Base-by-base conservation (phyloP, 2,797 vertebrate species). In the Takifugu rubripes region DNA sequence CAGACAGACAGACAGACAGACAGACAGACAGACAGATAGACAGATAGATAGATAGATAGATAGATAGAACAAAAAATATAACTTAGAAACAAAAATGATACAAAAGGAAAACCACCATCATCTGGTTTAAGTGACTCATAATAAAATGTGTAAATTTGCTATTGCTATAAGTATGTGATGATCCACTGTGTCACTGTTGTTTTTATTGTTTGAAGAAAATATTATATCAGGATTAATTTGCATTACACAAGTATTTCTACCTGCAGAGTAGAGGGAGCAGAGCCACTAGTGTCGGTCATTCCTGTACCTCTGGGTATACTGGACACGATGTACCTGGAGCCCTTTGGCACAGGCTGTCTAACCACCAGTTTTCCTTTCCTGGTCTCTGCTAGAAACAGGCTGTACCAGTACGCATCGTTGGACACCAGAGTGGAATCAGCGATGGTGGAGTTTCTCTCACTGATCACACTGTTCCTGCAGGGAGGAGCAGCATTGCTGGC, bases 321-420 rank as follows among this genome's bases (percentile, higher is more conserved):
- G 71, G 86, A 90, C 66, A 88, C 87, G 4, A 87, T 78, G 75
- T 87, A 90, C 49, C 87, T 83, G 60, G 81, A 68, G 24, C 85
- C 83, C 69, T 88, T 89, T 59, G 87, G 84, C 54, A 74, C 63
- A 64, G 81, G 79, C 77, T 85, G 85, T 75, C 85, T 83, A 3
- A 85, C 77, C 52, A 87, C 81, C 71, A 87, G 3, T 70, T 87
- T 87, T 61, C 85, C 85, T 71, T 87, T 87, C 71, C 84, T 74
- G 59, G 84, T 84, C 77, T 86, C 82, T 42, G 80, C 82, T 36
- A 86, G 75, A 72, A 86, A 83, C 78, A 86, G 15, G 59, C 84
- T 86, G 76, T 84, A 81, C 81, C 84, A 86, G 84, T 86, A 86
- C 61, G 84, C 84, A 72, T 86, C 84, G 54, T 82, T 86, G 74